Evolutionary conservation across 2,888 invertebrate species (phyloP).

Genomic region (Leptinotarsa tumamoca): DNA sequence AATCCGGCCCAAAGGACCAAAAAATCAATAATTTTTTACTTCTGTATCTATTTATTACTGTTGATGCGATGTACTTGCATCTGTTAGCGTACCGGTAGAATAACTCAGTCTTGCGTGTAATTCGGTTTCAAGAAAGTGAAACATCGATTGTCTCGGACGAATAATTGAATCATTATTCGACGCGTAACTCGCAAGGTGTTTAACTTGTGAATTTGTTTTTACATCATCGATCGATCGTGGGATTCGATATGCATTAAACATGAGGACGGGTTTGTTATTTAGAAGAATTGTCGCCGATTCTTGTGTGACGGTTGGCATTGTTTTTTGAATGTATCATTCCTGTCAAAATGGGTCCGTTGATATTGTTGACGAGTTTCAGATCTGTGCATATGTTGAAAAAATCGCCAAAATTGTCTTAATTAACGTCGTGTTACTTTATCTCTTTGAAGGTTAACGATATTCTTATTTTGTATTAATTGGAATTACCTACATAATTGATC

Average conservation of each 20-base stretch:
- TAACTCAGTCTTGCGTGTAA: constrained; percentile 11
- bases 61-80: neutral
- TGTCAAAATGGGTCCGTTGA: neutral
- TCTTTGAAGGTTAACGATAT: no score
- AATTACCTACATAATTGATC: no score
- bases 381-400: no score
- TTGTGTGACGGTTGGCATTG: neutral
- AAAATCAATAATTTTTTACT: neutral
- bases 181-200: constrained; percentile 17
- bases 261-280: constrained; percentile 14
- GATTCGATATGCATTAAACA: constrained; percentile 20
- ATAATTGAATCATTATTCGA: constrained; percentile 10
- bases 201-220: constrained; percentile 21
- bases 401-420: no score
- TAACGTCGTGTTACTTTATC: no score
- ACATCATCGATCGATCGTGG: constrained; percentile 16
- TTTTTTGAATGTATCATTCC: neutral
- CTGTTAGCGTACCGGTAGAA: neutral
- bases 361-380: no score
- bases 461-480: no score
- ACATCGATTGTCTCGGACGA: constrained; percentile 9
- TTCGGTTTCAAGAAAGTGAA: constrained; percentile 21
- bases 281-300: constrained; percentile 7
- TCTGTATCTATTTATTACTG: neutral
- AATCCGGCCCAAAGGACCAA: constrained; percentile 9